phyloP scores from a whole-genome alignment of 1,140 invertebrate genomes.

The Onthophagus taurus region DNA sequence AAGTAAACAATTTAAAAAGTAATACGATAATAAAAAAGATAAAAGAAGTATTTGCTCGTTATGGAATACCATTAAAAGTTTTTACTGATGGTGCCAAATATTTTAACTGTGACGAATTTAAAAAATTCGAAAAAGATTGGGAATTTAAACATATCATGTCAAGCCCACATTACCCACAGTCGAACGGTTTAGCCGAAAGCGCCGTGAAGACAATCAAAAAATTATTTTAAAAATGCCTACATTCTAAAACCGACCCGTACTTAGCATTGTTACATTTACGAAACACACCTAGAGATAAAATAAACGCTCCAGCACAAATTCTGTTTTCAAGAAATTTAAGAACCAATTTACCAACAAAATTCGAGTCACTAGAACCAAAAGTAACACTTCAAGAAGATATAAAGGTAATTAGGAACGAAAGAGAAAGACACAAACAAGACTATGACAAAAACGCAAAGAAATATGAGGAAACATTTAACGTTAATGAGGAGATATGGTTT shows the following conservation, averaged over 20 bases:
- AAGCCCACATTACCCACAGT: conserved; percentile 34
- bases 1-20: conserved; percentile 18
- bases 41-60: conserved; percentile 24
- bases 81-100: conserved; percentile 33
- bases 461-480: too few relatives aligned
- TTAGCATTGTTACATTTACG: neutral
- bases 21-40: conserved; percentile 19
- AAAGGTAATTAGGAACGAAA: too few relatives aligned
- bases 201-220: conserved; percentile 29
- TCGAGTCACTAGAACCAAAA: too few relatives aligned
- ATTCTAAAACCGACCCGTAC: neutral
- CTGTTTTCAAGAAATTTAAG: too few relatives aligned
- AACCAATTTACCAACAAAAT: too few relatives aligned
- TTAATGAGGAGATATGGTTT: too few relatives aligned
- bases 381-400: too few relatives aligned
- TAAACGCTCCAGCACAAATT: too few relatives aligned
- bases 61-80: conserved; percentile 29
- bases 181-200: conserved; percentile 33
- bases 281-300: too few relatives aligned
- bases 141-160: conserved; percentile 33
- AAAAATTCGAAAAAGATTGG: conserved; percentile 33
- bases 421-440: too few relatives aligned
- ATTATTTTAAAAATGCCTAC: conserved; percentile 24
- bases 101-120: conserved; percentile 24
- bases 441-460: too few relatives aligned